Percentiles rank a stretch among this genome's conserved stretches.
phyloP scores from a whole-genome alignment of 2,113 vertebrate genomes.

The Bambusicola thoracicus region DNA sequence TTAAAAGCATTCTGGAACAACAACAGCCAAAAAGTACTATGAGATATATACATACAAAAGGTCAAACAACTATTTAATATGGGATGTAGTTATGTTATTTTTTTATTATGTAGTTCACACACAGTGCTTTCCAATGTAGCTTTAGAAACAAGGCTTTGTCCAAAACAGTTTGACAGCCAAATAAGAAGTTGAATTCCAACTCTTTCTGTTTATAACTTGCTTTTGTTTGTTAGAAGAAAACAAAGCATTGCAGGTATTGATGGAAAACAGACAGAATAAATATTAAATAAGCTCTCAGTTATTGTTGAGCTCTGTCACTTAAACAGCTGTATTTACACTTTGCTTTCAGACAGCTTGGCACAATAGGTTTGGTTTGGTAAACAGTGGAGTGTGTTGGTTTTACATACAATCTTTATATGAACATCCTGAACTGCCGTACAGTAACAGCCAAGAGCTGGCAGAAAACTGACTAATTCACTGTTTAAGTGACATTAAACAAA shows the following conservation, averaged over 20 bases:
- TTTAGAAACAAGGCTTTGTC: neutral
- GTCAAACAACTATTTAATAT: neutral
- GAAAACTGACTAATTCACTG: neutral
- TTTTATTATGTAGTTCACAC: neutral
- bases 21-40: neutral
- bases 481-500: neutral
- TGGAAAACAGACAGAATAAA: conserved; percentile 59
- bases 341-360: conserved; percentile 53
- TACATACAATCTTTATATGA: conserved; percentile 41
- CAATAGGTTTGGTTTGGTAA: conserved; percentile 74
- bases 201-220: conserved; percentile 16
- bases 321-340: conserved; percentile 81
- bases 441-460: neutral
- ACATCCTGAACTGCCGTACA: neutral
- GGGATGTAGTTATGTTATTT: neutral
- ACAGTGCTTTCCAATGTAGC: neutral
- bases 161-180: neutral
- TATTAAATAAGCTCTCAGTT: conserved; percentile 57
- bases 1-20: neutral
- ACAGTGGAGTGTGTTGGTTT: conserved; percentile 62
- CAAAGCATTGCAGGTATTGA: conserved; percentile 39
- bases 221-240: conserved; percentile 23
- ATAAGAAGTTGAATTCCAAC: neutral
- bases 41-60: neutral
- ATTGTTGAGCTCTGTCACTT: conserved; percentile 57